Evolutionary conservation across 2,797 vertebrate genomes (phyloP).

Genomic region (Orientallactaga sibirica): DNA sequence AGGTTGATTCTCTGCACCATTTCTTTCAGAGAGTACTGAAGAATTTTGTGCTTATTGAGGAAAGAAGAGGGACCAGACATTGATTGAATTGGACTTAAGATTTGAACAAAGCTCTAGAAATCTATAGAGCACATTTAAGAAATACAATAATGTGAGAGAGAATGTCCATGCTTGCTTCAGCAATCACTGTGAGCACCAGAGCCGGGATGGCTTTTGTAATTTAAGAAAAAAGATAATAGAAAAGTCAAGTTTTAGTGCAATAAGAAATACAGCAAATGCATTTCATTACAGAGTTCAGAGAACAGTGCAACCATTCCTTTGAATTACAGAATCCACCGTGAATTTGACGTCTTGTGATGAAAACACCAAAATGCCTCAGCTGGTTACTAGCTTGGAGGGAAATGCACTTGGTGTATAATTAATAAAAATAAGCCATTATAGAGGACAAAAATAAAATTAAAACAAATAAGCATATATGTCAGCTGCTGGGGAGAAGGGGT

Average conservation of each 20-base stretch:
- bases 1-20: neutral
- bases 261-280: conserved; percentile 62
- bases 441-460: conserved; percentile 72
- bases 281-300: conserved; percentile 68
- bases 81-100: conserved; percentile 49
- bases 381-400: conserved; percentile 52
- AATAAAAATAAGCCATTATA: conserved; percentile 62
- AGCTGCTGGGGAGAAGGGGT: neutral
- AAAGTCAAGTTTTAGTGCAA: conserved; percentile 68
- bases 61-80: conserved; percentile 17
- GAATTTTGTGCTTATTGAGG: conserved; percentile 27
- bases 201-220: conserved; percentile 6
- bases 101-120: conserved; percentile 58
- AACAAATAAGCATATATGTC: conserved; percentile 22
- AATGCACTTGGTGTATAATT: conserved; percentile 62
- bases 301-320: conserved; percentile 72
- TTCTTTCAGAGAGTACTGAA: neutral
- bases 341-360: conserved; percentile 66
- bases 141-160: neutral
- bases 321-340: conserved; percentile 63
- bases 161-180: neutral
- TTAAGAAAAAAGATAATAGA: conserved; percentile 58
- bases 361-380: conserved; percentile 61
- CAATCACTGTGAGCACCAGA: neutral
- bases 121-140: conserved; percentile 36